These are phyloP conservation scores for Tetragonula clypearis DNA, from an alignment of 1,140 invertebrate genomes.

Conservation along the genomic window DNA sequence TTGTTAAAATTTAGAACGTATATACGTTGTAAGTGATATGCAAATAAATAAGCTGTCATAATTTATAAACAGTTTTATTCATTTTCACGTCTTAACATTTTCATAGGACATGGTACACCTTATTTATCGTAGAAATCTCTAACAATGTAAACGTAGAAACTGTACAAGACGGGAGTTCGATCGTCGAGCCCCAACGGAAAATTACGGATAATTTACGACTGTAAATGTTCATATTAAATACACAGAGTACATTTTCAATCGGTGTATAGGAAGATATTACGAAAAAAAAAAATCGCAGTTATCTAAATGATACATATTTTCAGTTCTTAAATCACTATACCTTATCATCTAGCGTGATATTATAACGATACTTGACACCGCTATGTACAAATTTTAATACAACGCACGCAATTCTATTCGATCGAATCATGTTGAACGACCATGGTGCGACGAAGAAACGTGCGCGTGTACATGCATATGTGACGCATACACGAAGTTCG, in stretches of 20 bases:
- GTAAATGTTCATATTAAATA: slow-evolving; percentile 66
- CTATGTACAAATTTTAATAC: slow-evolving; percentile 69
- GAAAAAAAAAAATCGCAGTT: background rate
- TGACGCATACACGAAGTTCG: background rate
- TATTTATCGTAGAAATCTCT: slow-evolving; percentile 56
- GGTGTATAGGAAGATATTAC: slow-evolving; percentile 22
- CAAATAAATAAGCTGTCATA: slow-evolving; percentile 21
- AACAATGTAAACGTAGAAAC: slow-evolving; percentile 71
- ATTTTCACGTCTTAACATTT: slow-evolving; percentile 1
- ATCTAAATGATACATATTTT: background rate
- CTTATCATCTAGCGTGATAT: slow-evolving; percentile 27
- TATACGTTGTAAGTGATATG: no score
- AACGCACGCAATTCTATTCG: slow-evolving; percentile 28
- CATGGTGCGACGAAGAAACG: slow-evolving; percentile 31
- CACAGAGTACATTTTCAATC: slow-evolving; percentile 34
- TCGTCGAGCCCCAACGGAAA: background rate
- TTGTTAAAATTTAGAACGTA: background rate
- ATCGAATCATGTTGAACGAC: background rate
- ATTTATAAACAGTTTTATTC: slow-evolving; percentile 17
- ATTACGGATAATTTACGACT: slow-evolving; percentile 18
- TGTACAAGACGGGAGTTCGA: slow-evolving; percentile 72
- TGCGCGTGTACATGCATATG: no score
- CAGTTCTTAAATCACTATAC: slow-evolving; percentile 19
- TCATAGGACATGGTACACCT: slow-evolving; percentile 30
- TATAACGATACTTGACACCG: slow-evolving; percentile 42